A percentile compares a stretch with the other conserved stretches of the same genome.
phyloP scores from a whole-genome alignment of 2,888 invertebrate species.

The Furcula furcula region DNA sequence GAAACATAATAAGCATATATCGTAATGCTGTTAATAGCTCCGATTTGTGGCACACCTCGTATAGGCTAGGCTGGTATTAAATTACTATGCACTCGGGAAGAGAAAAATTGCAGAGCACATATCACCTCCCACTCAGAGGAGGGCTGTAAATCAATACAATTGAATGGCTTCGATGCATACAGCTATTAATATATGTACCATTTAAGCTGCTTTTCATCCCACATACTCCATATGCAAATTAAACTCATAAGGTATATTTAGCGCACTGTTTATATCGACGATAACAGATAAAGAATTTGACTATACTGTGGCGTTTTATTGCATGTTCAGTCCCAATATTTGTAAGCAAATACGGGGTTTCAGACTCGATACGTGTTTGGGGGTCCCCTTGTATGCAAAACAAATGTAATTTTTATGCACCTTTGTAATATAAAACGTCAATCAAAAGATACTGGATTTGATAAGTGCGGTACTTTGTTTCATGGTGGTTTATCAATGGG shows the following conservation, averaged over 20 bases:
- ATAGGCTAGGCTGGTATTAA: too few relatives aligned
- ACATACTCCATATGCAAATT: conserved; percentile 14
- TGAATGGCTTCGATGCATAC: conserved; percentile 56
- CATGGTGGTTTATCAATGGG: conserved; percentile 25
- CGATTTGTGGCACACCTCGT: too few relatives aligned
- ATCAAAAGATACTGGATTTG: conserved; percentile 56
- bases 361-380: conserved; percentile 44
- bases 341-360: conserved; percentile 20
- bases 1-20: too few relatives aligned
- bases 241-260: not conserved
- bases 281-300: not conserved
- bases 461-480: conserved; percentile 28
- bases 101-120: conserved; percentile 46
- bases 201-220: conserved; percentile 23
- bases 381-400: conserved; percentile 56
- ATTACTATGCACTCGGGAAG: too few relatives aligned
- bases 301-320: conserved; percentile 12
- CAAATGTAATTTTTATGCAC: conserved; percentile 66
- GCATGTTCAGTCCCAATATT: conserved; percentile 17
- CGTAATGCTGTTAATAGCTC: too few relatives aligned
- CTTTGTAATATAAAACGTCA: conserved; percentile 59
- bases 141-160: conserved; percentile 60
- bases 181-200: conserved; percentile 40
- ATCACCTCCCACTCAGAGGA: conserved; percentile 59
- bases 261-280: conserved; percentile 3